Conservation (phyloP, 2,888 invertebrate species). For the Eugnorisma glareosa region DNA sequence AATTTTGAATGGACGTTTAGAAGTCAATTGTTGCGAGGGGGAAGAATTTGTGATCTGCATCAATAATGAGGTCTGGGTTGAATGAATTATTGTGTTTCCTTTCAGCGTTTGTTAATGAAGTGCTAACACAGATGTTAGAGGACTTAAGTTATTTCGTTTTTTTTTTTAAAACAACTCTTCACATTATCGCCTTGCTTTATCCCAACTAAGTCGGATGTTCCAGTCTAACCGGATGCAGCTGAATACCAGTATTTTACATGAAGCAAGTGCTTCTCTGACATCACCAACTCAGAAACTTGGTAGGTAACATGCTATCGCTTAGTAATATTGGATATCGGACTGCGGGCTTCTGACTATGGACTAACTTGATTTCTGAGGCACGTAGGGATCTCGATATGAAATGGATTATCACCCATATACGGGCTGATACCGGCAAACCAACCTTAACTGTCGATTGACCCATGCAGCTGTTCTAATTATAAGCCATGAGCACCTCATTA, state of each 20-base stretch:
- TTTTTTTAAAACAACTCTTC: not conserved
- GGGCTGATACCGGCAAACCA: fast-evolving
- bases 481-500: not conserved
- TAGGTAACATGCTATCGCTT: not conserved
- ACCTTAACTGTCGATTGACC: not conserved
- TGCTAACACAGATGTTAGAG: constrained; percentile 9
- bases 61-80: constrained; percentile 19
- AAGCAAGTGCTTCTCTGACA: not conserved
- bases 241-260: not conserved
- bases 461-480: not conserved
- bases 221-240: not conserved
- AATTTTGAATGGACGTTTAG: constrained; percentile 3
- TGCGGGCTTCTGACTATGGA: not conserved
- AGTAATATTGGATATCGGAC: not conserved
- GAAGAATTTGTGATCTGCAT: constrained; percentile 35
- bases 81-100: constrained; percentile 14
- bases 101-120: constrained; percentile 15
- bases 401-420: not conserved
- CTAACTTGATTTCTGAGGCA: not conserved
- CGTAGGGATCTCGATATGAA: not conserved
- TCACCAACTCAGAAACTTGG: not conserved
- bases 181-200: not conserved
- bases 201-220: not conserved
- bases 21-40: not conserved
- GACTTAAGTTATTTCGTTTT: not conserved